Evolutionary conservation across 2,888 invertebrate species (phyloP).

Genomic region (Lithophane semibrunnea): DNA sequence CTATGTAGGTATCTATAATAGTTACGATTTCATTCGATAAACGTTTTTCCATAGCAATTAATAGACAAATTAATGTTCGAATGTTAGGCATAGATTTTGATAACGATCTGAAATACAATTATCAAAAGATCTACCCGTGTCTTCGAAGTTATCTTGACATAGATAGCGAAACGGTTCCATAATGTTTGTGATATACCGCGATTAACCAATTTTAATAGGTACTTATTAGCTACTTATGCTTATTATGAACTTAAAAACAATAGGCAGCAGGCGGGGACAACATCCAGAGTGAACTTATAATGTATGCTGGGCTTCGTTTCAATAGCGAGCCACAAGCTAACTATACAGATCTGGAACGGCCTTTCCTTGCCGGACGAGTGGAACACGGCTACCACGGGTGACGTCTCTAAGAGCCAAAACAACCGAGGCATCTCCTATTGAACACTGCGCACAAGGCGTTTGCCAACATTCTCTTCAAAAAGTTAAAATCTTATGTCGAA

Average conservation of each 20-base stretch:
- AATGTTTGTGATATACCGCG: background rate
- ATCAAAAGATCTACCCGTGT: conserved; percentile 1
- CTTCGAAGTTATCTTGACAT: conserved; percentile 16
- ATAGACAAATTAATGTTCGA: background rate
- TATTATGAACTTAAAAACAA: too few relatives aligned
- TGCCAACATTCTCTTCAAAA: background rate
- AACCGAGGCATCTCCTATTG: background rate
- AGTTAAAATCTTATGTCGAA: background rate
- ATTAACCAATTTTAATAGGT: background rate
- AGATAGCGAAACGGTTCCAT: conserved; percentile 9
- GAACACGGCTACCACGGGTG: background rate
- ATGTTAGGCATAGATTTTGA: conserved; percentile 20
- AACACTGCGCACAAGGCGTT: background rate
- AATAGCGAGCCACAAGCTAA: background rate
- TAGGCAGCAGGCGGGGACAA: too few relatives aligned
- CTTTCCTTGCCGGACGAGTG: background rate
- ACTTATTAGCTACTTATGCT: background rate
- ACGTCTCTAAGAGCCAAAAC: too few relatives aligned
- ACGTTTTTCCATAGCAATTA: conserved; percentile 5
- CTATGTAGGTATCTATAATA: background rate
- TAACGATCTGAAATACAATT: conserved; percentile 22
- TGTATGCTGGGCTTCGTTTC: background rate
- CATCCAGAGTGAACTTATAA: background rate
- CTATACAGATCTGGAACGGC: background rate
- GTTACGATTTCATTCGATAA: conserved; percentile 18